Evolutionary conservation across 2,113 vertebrate species (phyloP), one percentile per base, ranked within the genome.

Genomic region (Morone saxatilis): DNA sequence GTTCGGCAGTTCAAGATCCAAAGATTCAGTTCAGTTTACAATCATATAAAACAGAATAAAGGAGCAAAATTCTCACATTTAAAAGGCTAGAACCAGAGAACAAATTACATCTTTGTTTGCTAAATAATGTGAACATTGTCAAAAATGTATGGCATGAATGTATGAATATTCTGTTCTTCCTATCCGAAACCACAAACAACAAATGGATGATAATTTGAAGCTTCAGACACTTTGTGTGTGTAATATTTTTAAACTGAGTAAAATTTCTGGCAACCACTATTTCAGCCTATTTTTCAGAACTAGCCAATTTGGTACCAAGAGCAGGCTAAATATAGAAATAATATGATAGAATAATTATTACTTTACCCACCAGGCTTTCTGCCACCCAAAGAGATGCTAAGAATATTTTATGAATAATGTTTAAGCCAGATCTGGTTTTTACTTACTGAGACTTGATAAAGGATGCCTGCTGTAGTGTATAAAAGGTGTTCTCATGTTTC

Each of bases 281-380:
- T n/a, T 71, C 7, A 5, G 22, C 20, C 47, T 59, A 4, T 48
- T 48, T 41, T 65, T 74, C 51, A 57, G 51, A 57, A 59, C 7
- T 8, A 40, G 73, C 25, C 20, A 43, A 53, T 51, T 68, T 68
- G 45, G 11, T 14, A 13, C 45, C 1, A 47, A 31, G 61, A 36
- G 6, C 17, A 41, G 7, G 17, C 7, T 57, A 36, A 67, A 67
- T 60, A 60, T 65, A 72, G 36, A 38, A 41, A 81, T 65, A 38
- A 51, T 60, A 14, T 61, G 47, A 45, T 31, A 51, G 68, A 85
- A 40, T 54, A 31, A 51, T 71, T 51, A 70, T 36, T 31, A 51
- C 19, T 54, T 56, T 45, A 63, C 14, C 54, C 59, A 40, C 48
- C 25, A 47, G 56, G 57, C 69, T 63, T 22, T 16, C 0, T 10